Evolutionary conservation across 2,888 invertebrate genomes (phyloP), one percentile per base, ranked within the genome.

Genomic region (Perdita meconis): DNA sequence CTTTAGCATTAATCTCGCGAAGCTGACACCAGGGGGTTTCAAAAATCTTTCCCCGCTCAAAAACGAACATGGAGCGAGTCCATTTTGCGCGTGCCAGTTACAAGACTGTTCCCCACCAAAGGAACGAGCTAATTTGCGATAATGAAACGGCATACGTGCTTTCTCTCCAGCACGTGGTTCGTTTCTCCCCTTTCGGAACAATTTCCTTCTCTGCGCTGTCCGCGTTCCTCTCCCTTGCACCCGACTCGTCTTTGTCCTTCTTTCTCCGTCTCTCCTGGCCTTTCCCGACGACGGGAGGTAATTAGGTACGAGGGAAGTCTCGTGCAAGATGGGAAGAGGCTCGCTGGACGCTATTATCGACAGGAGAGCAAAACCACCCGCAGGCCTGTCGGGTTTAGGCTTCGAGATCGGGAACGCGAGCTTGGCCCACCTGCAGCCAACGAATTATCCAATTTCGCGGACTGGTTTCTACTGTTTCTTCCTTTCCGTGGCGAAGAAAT

Each of bases 371-470:
- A 74, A 78, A 63, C 77, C 79, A 85, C 79, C 79, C 80, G 78
- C 82, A 70, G 77, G 69, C 70, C 65, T 61, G 60, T 61, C 36
- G 44, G 44, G 40, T 57, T 74, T 81, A 47, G 55, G 59, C 80
- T 61, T 60, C n/a, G 53, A 74, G 67, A 64, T 60, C 61, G 67
- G 40, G 60, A 72, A 72, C 42, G 53, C 47, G 19, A 36, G 10
- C 56, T 10, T 24, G 70, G 53, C 75, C 68, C 75, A 81, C 81
- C 84, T 78, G 81, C 80, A 80, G 80, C 69, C 67, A 61, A 78
- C 80, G 78, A 86, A 87, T 87, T 86, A 82, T 86, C 80, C 83
- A 83, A 86, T 86, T 87, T 84, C 66, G 66, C 30, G 36, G 40
- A 42, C 55, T 30, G 13, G 36, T 19, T n/a, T 56, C 44, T 10